Base-by-base conservation (phyloP, 2,113 vertebrate species). In the Empidonax alnorum region DNA sequence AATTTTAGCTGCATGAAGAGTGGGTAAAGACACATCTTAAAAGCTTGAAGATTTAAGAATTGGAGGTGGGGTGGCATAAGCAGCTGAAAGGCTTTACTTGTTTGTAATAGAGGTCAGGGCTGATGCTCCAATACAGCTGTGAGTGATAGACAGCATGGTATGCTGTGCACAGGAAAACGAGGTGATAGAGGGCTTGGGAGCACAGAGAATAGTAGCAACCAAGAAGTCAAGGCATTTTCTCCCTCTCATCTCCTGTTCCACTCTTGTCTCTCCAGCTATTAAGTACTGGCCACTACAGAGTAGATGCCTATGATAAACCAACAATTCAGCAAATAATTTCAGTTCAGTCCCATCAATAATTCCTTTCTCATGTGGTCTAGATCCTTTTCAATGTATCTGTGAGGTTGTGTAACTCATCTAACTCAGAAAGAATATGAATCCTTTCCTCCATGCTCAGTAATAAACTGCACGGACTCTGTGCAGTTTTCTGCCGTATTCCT, bases 401-500 rank as follows among this genome's bases (percentile, higher is more conserved):
- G 61, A 72, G 46, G 25, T 7, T 68, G 31, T 53, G 16, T 18
- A 46, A 46, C 53, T 93, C 35, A 53, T 73, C 42, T 85, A 47
- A 69, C 53, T 79, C 24, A 66, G 71, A 78, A 95, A 80, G 94
- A 92, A 80, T 42, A 89, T 2, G 22, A 94, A n/a, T n/a, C 66
- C 41, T 61, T 89, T 95, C 68, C 42, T 30, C 65, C n/a, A 24
- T 42, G 46, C 10, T 81, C 76, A 81, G 41, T 37, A 75, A 93
- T 55, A 89, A 88, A 84, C 67, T 77, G 33, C 21, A 62, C 63
- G 75, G 49, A 69, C 59, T 7, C 50, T 59, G 19, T 52, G 50
- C 61, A 58, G 22, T 80, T 94, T 93, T 61, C 61, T 81, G n/a
- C 55, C 78, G 31, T 63, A 66, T 82, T 87, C 44, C 71, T 87